Base-by-base conservation (phyloP, 2,113 vertebrate species). In the Lepisosteus osseus region DNA sequence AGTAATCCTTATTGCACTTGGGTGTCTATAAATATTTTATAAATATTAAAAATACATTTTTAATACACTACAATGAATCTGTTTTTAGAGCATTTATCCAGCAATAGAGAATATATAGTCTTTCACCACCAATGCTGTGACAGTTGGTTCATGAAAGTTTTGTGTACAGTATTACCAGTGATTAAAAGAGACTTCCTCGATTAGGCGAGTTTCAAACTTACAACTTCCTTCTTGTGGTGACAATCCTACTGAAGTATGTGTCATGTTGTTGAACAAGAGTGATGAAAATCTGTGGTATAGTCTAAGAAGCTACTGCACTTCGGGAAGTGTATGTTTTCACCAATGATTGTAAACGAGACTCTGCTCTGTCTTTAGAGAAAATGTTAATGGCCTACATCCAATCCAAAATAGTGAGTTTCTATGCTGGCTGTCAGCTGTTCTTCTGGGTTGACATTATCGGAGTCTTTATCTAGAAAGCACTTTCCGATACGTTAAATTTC, bases 141-240 rank as follows among this genome's bases (percentile, higher is more conserved):
- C 29, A 29, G 29, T 59, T 59, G 76, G 77, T 54, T 74, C 78
- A 76, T 81, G 78, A 75, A 68, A 75, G 78, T 85, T 86, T 88
- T 89, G 84, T 88, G 88, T 83, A 85, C 85, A 84, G 86, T 86
- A 83, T 85, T 82, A 82, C 80, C 78, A 78, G 78, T 78, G 83
- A 74, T 82, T 83, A 86, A 86, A 85, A 74, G 86, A 86, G 74
- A 80, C 81, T 90, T 91, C 89, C 90, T 87, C 83, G 69, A 80
- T 79, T 72, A 84, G 84, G 86, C 88, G 81, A 74, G 80, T 85
- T 79, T 85, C 79, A 67, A 71, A 76, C 90, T 90, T 91, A 91
- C 86, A 89, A 90, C 89, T 91, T 92, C 90, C 90, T 90, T 90
- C 90, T 91, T 83, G 86, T 90, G 89, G 85, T 72, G 86, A 91